Base-by-base conservation (phyloP, 2,797 vertebrate genomes). In the Neoniphon sammara region DNA sequence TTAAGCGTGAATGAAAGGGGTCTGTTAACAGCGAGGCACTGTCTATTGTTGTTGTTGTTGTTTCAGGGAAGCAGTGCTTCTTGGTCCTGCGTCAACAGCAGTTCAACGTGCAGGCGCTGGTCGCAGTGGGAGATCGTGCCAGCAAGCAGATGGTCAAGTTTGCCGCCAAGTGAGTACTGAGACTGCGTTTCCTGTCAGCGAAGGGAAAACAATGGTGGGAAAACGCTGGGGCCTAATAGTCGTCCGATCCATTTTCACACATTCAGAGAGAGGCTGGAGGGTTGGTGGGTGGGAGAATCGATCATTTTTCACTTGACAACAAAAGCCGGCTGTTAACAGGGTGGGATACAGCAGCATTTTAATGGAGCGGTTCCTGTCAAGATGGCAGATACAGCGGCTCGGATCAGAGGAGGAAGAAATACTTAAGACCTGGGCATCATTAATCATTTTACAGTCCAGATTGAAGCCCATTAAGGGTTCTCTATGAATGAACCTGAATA, bases 101-200 rank as follows among this genome's bases (percentile, higher is more conserved):
- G 94, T 98, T 96, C 92, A 97, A 97, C 81, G 95, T 98, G 89
- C 98, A 98, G 92, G 97, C 96, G 53, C 95, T 98, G 77, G 96
- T 98, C 89, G 97, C 97, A n/a, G 97, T 99, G 94, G 97, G 98
- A 94, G 96, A 97, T 85, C 95, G 95, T 93, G 96, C 97, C 80
- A 99, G 97, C 96, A 98, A 98, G 96, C 98, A 99, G 97, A 99
- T 99, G 98, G 98, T 99, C 95, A 99, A 98, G 95, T 98, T 99
- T 94, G 96, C 96, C 79, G 97, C 97, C 94, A 98, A 98, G 98
- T 98, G 96, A 98, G 97, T 97, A 95, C 93, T 84, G 21, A 93
- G 94, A 95, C 95, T 91, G 94, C 89, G 92, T 82, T 93, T 98
- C 97, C 97, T 98, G 97, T 96, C 93, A 44, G 92, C 94, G 74